Percentiles rank a stretch among this genome's conserved stretches.
Evolutionary conservation across 2,888 invertebrate genomes (phyloP).

Genomic region (Tetropium fuscum): DNA sequence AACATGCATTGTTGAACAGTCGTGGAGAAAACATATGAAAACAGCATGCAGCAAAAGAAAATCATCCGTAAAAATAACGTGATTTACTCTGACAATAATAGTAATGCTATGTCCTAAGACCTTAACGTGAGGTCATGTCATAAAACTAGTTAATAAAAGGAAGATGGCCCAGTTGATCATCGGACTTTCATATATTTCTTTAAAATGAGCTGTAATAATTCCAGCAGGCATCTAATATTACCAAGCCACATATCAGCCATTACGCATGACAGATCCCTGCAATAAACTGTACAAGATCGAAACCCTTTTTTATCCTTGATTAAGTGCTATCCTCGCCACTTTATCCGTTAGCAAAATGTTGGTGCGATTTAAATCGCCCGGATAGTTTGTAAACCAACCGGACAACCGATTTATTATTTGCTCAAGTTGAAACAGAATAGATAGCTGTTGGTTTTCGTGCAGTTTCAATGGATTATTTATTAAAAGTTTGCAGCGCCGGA

Average conservation of each 20-base stretch:
- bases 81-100: too few relatives aligned
- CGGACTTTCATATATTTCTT: slow-evolving; percentile 4
- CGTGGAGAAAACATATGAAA: too few relatives aligned
- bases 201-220: not conserved
- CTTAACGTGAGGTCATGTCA: not conserved
- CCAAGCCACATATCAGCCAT: too few relatives aligned
- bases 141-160: slow-evolving; percentile 6
- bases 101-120: not conserved
- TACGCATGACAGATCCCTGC: slow-evolving; percentile 39
- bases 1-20: too few relatives aligned
- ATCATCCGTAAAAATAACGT: not conserved
- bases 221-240: not conserved
- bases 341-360: slow-evolving; percentile 42
- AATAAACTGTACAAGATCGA: slow-evolving; percentile 42
- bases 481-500: slow-evolving; percentile 9
- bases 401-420: slow-evolving; percentile 38
- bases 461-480: slow-evolving; percentile 15
- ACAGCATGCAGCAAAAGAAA: too few relatives aligned
- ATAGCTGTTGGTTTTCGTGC: not conserved
- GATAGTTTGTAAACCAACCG: slow-evolving; percentile 41
- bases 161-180: slow-evolving; percentile 3
- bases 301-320: slow-evolving; percentile 45
- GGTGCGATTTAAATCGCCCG: slow-evolving; percentile 37
- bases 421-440: slow-evolving; percentile 13
- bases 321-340: slow-evolving; percentile 41